phyloP scores from a whole-genome alignment of 2,888 invertebrate genomes.

The Torymus auratus region DNA sequence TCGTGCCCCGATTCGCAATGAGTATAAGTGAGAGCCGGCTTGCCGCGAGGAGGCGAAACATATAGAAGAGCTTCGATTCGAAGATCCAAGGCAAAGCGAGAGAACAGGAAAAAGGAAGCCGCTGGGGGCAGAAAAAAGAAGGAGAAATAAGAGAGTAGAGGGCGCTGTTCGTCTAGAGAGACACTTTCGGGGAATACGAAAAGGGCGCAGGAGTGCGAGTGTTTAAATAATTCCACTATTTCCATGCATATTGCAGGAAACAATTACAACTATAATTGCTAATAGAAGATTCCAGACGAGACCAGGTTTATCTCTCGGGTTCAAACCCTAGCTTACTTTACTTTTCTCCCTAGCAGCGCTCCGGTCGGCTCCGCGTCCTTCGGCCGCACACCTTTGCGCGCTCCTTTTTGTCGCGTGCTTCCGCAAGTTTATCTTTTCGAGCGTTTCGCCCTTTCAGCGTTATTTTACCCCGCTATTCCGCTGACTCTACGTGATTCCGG shows the following conservation, averaged over 20 bases:
- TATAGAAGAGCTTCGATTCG: conserved; percentile 29
- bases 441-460: conserved; percentile 36
- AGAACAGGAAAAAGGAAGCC: conserved; percentile 27
- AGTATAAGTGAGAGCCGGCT: conserved; percentile 33
- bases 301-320: conserved; percentile 74
- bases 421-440: conserved; percentile 50
- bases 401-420: conserved; percentile 54
- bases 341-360: conserved; percentile 61
- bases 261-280: conserved; percentile 77
- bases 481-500: conserved; percentile 35
- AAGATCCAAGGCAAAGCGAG: background rate
- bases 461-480: conserved; percentile 36
- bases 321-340: conserved; percentile 66
- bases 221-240: conserved; percentile 77
- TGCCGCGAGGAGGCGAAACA: conserved; percentile 12
- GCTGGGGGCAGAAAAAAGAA: conserved; percentile 55
- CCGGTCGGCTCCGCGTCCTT: conserved; percentile 28
- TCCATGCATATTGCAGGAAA: conserved; percentile 77
- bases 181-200: conserved; percentile 41
- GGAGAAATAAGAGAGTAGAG: conserved; percentile 20
- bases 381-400: conserved; percentile 37
- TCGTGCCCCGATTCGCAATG: conserved; percentile 62
- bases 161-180: conserved; percentile 53
- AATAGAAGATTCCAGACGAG: conserved; percentile 77
- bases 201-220: conserved; percentile 65